Evolutionary conservation across 1,140 invertebrate species (phyloP).

Genomic region (Calephelis virginiensis): DNA sequence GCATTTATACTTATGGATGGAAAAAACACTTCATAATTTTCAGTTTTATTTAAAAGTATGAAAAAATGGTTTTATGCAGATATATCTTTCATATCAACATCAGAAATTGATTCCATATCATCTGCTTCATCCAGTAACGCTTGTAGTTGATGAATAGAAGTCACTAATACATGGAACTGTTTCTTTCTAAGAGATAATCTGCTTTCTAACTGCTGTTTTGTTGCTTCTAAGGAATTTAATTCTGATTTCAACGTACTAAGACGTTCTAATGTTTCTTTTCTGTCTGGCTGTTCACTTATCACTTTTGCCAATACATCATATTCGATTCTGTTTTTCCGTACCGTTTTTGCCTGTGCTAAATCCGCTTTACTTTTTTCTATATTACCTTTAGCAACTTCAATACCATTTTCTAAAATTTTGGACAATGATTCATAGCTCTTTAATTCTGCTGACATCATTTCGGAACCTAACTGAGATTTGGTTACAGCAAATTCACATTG

Average conservation of each 20-base stretch:
- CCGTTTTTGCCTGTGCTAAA: slow-evolving; percentile 88
- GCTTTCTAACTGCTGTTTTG: slow-evolving; percentile 85
- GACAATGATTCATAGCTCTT: slow-evolving; percentile 90
- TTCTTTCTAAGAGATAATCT: slow-evolving; percentile 90
- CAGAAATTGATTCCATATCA: slow-evolving; percentile 81
- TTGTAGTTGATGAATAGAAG: slow-evolving; percentile 88
- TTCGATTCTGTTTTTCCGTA: slow-evolving; percentile 93
- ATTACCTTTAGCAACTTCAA: slow-evolving; percentile 85
- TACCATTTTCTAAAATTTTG: slow-evolving; percentile 86
- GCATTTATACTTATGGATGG: too few species aligned
- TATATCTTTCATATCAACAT: slow-evolving; percentile 68
- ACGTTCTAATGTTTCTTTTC: slow-evolving; percentile 89
- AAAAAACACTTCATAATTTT: neutral
- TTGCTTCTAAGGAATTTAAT: slow-evolving; percentile 82
- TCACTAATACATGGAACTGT: slow-evolving; percentile 92
- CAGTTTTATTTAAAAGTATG: neutral
- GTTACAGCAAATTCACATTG: slow-evolving; percentile 93
- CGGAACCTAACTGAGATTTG: slow-evolving; percentile 88
- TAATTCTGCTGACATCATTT: slow-evolving; percentile 91
- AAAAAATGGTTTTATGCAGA: slow-evolving; percentile 14
- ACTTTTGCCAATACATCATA: slow-evolving; percentile 95
- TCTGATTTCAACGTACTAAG: slow-evolving; percentile 87
- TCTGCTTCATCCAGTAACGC: slow-evolving; percentile 85
- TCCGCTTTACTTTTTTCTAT: slow-evolving; percentile 88
- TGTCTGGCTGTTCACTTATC: slow-evolving; percentile 93